Conservation (phyloP, 64 coral and sea anemone genomes). For the Montipora capricornis region DNA sequence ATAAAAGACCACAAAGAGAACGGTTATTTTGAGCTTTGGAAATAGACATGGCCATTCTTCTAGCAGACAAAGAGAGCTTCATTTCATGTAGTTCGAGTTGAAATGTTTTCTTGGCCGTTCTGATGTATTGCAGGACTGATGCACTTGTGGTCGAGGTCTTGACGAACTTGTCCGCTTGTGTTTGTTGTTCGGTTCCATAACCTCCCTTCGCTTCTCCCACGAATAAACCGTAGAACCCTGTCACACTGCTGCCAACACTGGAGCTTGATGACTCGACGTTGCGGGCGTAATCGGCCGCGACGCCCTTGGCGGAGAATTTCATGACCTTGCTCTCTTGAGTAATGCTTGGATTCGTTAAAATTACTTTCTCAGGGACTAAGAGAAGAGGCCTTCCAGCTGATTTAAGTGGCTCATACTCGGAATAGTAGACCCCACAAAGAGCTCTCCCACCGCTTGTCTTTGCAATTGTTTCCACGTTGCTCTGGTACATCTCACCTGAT, state of each 20-base stretch:
- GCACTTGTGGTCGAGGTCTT: conserved; percentile 18
- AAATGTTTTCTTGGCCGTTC: conserved; percentile 50
- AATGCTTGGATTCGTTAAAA: not conserved
- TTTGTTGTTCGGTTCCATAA: not conserved
- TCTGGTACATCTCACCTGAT: conserved; percentile 20
- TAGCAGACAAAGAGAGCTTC: conserved; percentile 29
- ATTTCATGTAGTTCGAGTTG: conserved; percentile 25
- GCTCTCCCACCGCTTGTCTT: conserved; percentile 46
- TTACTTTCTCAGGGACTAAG: conserved; percentile 27
- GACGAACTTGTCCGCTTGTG: not conserved
- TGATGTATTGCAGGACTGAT: conserved; percentile 35
- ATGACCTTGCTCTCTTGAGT: conserved; percentile 23
- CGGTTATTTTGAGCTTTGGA: not conserved
- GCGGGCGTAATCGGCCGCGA: conserved; percentile 35
- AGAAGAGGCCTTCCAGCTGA: conserved; percentile 36
- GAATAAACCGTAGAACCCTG: not conserved
- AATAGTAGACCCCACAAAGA: conserved; percentile 51
- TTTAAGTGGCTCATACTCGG: not conserved
- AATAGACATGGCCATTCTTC: conserved; percentile 35
- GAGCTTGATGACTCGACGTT: conserved; percentile 44
- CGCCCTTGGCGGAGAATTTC: conserved; percentile 30
- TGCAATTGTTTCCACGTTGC: conserved; percentile 8
- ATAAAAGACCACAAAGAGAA: too few relatives aligned
- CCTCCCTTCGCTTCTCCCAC: conserved; percentile 7
- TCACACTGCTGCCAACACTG: conserved; percentile 21